Percentiles rank a stretch among this genome's conserved stretches.
Evolutionary conservation across 2,888 invertebrate genomes (phyloP).

Genomic region (Cephus runcator): DNA sequence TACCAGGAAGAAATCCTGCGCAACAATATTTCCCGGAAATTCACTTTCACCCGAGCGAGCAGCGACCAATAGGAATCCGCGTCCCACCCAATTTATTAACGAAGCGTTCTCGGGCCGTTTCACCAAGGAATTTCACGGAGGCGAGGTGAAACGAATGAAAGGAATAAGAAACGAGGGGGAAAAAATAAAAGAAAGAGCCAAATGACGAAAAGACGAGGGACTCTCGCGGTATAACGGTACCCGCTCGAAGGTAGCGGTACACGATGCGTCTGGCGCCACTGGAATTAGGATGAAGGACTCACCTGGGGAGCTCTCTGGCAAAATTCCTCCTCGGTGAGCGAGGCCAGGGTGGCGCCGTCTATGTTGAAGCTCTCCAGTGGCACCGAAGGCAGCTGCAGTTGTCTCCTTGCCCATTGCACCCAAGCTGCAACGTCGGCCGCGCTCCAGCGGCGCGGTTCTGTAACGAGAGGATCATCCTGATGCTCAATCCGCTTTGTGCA

Average conservation of each 20-base stretch:
- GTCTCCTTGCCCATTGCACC: slow-evolving; percentile 88
- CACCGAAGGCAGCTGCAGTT: slow-evolving; percentile 80
- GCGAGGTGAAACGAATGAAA: neutral
- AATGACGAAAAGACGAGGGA: neutral
- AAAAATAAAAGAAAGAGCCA: neutral
- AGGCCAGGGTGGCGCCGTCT: slow-evolving; percentile 80
- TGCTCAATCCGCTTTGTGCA: neutral
- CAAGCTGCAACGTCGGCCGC: slow-evolving; percentile 86
- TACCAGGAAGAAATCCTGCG: neutral
- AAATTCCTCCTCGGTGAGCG: slow-evolving; percentile 87
- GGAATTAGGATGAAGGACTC: slow-evolving; percentile 42
- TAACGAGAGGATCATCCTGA: slow-evolving; percentile 39
- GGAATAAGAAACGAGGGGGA: neutral
- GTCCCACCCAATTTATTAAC: neutral
- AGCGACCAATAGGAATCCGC: neutral
- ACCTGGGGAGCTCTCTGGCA: slow-evolving; percentile 85
- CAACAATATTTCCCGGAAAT: slow-evolving; percentile 56
- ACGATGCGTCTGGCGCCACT: neutral
- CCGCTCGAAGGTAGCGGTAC: slow-evolving; percentile 17
- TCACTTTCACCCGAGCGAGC: slow-evolving; percentile 58
- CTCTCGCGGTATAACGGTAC: slow-evolving; percentile 27
- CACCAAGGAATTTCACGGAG: neutral
- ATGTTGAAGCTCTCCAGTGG: slow-evolving; percentile 82
- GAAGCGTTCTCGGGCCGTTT: neutral
- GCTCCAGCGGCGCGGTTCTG: slow-evolving; percentile 92